Percentiles rank a stretch among this genome's conserved stretches.
Evolutionary conservation across 2,113 vertebrate species (phyloP).

Genomic region (Ramphastos sulfuratus): DNA sequence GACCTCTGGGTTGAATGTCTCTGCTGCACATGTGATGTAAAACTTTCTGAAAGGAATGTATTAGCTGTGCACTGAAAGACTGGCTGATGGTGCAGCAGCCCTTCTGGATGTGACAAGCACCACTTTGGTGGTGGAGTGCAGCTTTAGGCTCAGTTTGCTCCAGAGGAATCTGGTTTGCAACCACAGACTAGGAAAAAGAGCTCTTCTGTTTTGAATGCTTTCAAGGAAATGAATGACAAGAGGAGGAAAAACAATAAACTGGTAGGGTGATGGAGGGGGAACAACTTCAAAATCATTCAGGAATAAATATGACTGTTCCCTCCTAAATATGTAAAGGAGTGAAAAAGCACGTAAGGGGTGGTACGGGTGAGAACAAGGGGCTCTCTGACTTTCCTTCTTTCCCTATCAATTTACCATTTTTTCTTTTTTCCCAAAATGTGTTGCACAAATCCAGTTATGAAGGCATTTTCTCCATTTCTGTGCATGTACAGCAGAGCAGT

Average conservation of each 20-base stretch:
- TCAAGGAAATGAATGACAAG: slow-evolving; percentile 5
- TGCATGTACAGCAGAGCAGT: neutral
- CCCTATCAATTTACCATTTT: neutral
- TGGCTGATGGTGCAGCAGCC: neutral
- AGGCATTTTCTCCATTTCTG: neutral
- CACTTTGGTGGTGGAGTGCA: neutral
- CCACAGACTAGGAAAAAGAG: neutral
- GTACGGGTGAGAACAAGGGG: neutral
- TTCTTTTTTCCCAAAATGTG: neutral
- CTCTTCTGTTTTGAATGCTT: neutral
- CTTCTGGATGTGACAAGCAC: neutral
- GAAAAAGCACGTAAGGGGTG: neutral
- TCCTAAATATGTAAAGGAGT: neutral
- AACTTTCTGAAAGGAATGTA: neutral
- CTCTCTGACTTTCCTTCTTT: neutral
- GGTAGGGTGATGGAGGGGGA: neutral
- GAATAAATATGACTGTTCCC: neutral
- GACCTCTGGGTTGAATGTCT: slow-evolving; percentile 1
- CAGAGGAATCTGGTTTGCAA: neutral
- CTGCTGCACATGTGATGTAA: neutral
- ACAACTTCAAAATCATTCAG: neutral
- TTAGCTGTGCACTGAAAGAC: neutral
- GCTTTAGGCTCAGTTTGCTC: slow-evolving; percentile 3
- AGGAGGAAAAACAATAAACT: neutral
- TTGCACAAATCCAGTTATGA: neutral